These are phyloP conservation scores for Crenuchus spilurus DNA, from an alignment of 2,797 vertebrate genomes.

Conservation along the genomic window DNA sequence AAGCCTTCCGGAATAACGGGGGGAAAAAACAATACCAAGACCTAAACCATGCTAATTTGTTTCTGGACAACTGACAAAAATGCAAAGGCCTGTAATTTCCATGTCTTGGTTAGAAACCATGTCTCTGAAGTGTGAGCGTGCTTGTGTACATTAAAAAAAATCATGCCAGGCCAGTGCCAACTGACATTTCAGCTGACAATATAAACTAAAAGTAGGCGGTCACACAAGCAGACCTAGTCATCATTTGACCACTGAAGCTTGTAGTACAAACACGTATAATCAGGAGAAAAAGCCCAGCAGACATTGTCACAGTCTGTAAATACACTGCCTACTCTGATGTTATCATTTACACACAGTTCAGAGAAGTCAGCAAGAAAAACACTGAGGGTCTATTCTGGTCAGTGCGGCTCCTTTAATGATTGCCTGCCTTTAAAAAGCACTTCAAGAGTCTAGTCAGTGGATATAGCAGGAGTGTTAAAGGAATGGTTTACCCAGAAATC, in stretches of 20 bases:
- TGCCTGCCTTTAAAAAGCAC: constrained; percentile 5
- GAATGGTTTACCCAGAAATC: no score
- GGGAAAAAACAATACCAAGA: not conserved
- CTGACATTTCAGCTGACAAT: constrained; percentile 18
- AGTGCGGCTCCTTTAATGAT: constrained; percentile 19
- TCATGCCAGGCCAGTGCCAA: not conserved
- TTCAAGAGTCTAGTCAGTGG: constrained; percentile 18
- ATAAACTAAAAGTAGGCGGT: constrained; percentile 1
- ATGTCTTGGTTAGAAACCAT: constrained; percentile 5
- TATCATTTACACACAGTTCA: constrained; percentile 45
- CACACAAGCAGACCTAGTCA: constrained; percentile 15
- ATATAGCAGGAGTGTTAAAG: constrained; percentile 14
- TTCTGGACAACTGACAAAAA: constrained; percentile 14
- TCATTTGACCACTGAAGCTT: constrained; percentile 42
- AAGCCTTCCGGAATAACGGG: not conserved
- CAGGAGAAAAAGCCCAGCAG: constrained; percentile 16
- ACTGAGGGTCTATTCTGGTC: constrained; percentile 36
- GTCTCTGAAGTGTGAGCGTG: not conserved
- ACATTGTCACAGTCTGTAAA: constrained; percentile 34
- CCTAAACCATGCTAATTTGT: not conserved
- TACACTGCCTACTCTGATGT: constrained; percentile 6
- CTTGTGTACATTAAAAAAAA: not conserved
- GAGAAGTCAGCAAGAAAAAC: constrained; percentile 32
- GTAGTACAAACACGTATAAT: constrained; percentile 36
- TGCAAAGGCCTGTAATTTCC: constrained; percentile 8